Evolutionary conservation across 2,797 vertebrate species (phyloP), one percentile per base, ranked within the genome.

Genomic region (Dromococcyx pavoninus): DNA sequence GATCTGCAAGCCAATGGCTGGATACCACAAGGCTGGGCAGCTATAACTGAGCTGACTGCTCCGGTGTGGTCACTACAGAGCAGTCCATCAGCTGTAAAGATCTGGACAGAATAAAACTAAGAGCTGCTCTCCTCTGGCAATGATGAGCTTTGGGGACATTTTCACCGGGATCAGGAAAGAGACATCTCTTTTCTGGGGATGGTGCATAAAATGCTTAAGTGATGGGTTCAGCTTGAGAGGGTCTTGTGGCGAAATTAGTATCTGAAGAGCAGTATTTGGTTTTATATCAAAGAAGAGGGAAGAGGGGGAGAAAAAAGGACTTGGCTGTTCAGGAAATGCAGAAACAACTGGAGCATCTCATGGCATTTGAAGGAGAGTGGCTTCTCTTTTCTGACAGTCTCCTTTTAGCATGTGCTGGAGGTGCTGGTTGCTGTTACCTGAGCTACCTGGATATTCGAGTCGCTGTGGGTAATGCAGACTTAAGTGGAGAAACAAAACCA

Each of bases 311-410:
- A 6, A 18, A 30, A 53, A 8, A 48, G 37, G 15, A 37, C 17
- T 25, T 51, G 43, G 10, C 41, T 58, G 51, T 56, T 79, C 32
- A 51, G 57, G 66, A 76, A 69, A 41, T 54, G 15, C n/a, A 43
- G 17, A 76, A 71, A 86, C 39, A 46, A 35, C 69, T 22, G 10
- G 70, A 61, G 35, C 17, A n/a, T 91, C 44, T 86, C 2, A 0
- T 67, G 51, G 76, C 58, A 67, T 67, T 81, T 66, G 73, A 33
- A 93, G 69, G 46, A 81, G 46, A 6, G 37, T 56, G 39, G 35
- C 58, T 91, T 43, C n/a, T 91, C 22, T 84, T 64, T 77, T 77
- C 56, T 97, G 92, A 25, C 79, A 73, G 64, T 17, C 33, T 58
- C 48, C 79, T 77, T 58, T 51, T 61, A 56, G 78, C 81, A 44